Evolutionary conservation across 2,797 vertebrate species (phyloP).

Genomic region (Forpus xanthops): DNA sequence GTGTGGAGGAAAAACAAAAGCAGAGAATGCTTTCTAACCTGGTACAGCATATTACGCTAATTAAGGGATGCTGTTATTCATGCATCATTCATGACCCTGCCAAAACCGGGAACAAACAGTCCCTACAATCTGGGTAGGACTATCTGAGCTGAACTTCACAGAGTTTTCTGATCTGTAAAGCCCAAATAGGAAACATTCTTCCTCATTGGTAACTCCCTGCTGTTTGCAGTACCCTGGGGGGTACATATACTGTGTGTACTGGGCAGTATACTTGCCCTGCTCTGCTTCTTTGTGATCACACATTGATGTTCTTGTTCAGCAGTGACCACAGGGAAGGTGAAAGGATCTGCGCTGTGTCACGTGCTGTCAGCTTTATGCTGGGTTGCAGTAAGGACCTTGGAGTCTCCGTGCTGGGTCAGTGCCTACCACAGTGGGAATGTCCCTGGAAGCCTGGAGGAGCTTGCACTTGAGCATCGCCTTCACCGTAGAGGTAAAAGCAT

Average conservation of each 20-base stretch:
- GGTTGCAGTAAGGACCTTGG: background rate
- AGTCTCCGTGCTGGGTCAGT: rapidly evolving
- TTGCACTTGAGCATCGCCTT: rapidly evolving
- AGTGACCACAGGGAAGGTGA: background rate
- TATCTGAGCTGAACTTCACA: constrained; percentile 44
- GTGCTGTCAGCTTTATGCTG: background rate
- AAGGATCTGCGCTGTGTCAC: rapidly evolving
- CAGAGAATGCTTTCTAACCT: constrained; percentile 60
- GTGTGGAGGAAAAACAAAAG: background rate
- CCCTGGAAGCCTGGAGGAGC: background rate
- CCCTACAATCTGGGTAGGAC: constrained; percentile 49
- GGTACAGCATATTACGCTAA: constrained; percentile 63
- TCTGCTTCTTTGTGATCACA: background rate
- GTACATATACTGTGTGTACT: background rate
- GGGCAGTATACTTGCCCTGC: background rate
- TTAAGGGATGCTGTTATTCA: constrained; percentile 64
- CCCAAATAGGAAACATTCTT: constrained; percentile 47
- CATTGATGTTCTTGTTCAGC: background rate
- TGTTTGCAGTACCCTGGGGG: background rate
- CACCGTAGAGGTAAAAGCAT: background rate
- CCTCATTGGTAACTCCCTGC: background rate
- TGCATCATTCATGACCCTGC: constrained; percentile 60
- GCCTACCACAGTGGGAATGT: background rate
- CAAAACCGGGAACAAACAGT: constrained; percentile 70
- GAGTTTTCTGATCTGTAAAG: constrained; percentile 41